These are phyloP conservation scores for Meriones psammophilus DNA, from an alignment of 2,797 vertebrate species.

Conservation along the genomic window DNA sequence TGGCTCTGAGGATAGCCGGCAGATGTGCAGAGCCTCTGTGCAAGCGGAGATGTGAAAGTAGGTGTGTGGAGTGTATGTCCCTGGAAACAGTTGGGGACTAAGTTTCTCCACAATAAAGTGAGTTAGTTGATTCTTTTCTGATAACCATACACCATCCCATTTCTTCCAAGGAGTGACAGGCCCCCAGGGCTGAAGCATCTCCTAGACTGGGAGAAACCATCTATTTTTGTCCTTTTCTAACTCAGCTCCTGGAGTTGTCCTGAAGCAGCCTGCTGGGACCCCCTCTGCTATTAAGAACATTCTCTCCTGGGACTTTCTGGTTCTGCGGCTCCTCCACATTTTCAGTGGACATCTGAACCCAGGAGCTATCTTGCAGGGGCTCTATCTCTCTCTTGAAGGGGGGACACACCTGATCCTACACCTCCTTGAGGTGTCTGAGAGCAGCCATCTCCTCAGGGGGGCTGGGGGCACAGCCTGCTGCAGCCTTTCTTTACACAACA, in stretches of 20 bases:
- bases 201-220: background rate
- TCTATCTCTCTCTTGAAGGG: background rate
- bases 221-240: conserved; percentile 51
- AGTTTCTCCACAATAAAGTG: conserved; percentile 28
- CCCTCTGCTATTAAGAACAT: conserved; percentile 13
- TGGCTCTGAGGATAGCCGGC: conserved; percentile 9
- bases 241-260: conserved; percentile 16
- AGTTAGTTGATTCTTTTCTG: conserved; percentile 53
- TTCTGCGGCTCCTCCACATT: background rate
- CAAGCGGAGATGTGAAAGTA: background rate
- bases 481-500: background rate
- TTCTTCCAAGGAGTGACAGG: conserved; percentile 65
- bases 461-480: conserved; percentile 25
- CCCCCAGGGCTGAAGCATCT: background rate
- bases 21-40: background rate
- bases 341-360: background rate
- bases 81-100: conserved; percentile 46
- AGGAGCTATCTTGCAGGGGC: background rate
- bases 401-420: background rate
- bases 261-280: background rate
- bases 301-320: background rate
- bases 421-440: background rate
- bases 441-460: background rate
- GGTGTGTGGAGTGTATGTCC: background rate
- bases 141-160: background rate